These are phyloP conservation scores for Brachyhypopomus gauderio DNA, from an alignment of 2,113 vertebrate species.

Conservation along the genomic window DNA sequence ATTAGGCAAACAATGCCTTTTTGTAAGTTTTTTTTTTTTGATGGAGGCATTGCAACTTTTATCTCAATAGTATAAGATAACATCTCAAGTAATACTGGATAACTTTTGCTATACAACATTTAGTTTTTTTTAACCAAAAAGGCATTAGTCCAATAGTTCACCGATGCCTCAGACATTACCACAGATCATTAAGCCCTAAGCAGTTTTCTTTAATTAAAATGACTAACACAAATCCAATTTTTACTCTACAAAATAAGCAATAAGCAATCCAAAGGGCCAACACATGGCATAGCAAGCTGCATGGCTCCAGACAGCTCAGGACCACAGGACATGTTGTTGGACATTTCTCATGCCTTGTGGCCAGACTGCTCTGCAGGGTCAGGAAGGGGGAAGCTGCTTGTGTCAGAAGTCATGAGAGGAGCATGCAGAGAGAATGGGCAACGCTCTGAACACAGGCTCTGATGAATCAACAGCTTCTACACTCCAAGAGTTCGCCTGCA, in stretches of 20 bases:
- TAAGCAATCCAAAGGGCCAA: not conserved
- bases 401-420: not conserved
- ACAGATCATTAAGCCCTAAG: too few species aligned
- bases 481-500: constrained; percentile 3
- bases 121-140: too few species aligned
- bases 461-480: constrained; percentile 10
- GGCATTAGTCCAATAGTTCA: too few species aligned
- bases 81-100: too few species aligned
- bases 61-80: too few species aligned
- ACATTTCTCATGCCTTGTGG: constrained; percentile 81
- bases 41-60: too few species aligned
- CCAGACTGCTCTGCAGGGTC: constrained; percentile 35
- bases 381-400: not conserved
- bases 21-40: too few species aligned
- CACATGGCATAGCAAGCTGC: not conserved
- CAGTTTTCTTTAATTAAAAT: too few species aligned
- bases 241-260: not conserved
- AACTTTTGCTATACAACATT: too few species aligned
- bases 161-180: too few species aligned
- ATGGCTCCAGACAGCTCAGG: constrained; percentile 17
- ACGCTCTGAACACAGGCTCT: constrained; percentile 13
- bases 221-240: too few species aligned
- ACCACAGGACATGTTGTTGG: constrained; percentile 66
- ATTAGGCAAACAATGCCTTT: too few species aligned
- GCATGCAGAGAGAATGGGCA: not conserved